Evolutionary conservation across 2,888 invertebrate genomes (phyloP).

Genomic region (Pyrrhosoma nymphula): DNA sequence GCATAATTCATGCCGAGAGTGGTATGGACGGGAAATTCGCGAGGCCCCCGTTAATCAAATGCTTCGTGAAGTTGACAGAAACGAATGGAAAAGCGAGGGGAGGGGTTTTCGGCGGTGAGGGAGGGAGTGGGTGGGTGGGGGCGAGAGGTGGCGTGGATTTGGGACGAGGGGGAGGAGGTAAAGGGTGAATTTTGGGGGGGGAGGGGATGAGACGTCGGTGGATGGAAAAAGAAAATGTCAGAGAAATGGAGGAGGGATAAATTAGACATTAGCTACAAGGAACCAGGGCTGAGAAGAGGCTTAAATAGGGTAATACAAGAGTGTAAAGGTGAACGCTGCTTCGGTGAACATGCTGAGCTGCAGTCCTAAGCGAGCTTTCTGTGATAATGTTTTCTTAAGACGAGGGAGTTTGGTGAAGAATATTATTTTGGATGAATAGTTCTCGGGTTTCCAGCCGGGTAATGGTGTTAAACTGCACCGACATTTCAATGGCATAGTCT

Average conservation of each 20-base stretch:
- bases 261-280: constrained; percentile 34
- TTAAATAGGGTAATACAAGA: neutral
- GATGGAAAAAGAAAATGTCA: constrained; percentile 25
- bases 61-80: constrained; percentile 67
- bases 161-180: neutral
- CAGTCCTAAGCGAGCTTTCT: no score
- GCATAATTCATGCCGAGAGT: constrained; percentile 64
- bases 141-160: neutral
- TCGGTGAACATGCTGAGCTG: neutral
- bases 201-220: neutral
- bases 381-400: no score
- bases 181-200: neutral
- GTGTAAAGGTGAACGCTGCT: neutral
- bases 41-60: constrained; percentile 65
- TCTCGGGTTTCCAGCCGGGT: no score
- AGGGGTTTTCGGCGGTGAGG: constrained; percentile 41
- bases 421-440: no score
- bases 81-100: constrained; percentile 65
- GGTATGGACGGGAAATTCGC: constrained; percentile 67
- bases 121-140: neutral
- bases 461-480: no score
- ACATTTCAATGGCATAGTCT: no score
- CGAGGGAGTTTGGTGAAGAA: no score
- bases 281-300: neutral
- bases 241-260: neutral